Conservation (phyloP, 2,888 invertebrate species). For the Ormyrus pomaceus region DNA sequence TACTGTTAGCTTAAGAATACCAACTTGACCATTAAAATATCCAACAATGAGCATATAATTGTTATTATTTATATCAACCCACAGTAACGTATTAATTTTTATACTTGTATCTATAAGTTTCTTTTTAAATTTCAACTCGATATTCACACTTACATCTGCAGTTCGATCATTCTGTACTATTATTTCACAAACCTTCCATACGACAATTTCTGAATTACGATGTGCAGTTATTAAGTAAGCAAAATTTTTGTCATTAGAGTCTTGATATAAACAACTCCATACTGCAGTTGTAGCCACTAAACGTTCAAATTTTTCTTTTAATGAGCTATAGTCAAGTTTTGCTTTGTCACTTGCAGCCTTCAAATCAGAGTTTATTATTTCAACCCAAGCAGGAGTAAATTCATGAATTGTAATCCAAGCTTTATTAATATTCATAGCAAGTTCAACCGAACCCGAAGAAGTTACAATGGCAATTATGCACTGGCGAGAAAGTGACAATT, state of each 20-base stretch:
- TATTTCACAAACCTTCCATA: conserved; percentile 66
- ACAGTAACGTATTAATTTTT: conserved; percentile 64
- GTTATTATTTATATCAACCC: conserved; percentile 61
- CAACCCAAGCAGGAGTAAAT: conserved; percentile 61
- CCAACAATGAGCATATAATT: conserved; percentile 65
- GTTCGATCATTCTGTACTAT: conserved; percentile 36
- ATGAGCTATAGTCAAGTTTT: not conserved
- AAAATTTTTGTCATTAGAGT: conserved; percentile 54
- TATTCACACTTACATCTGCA: conserved; percentile 20
- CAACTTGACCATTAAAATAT: conserved; percentile 67
- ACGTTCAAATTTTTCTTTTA: conserved; percentile 59
- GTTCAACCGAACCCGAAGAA: conserved; percentile 66
- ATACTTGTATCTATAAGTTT: conserved; percentile 50
- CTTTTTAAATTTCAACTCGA: conserved; percentile 54
- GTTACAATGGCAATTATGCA: conserved; percentile 68
- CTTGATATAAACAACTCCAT: conserved; percentile 67
- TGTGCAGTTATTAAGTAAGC: conserved; percentile 68
- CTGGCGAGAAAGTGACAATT: conserved; percentile 63
- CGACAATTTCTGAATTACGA: conserved; percentile 65
- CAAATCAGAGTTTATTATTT: conserved; percentile 57
- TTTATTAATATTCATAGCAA: conserved; percentile 63
- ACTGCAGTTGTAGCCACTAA: conserved; percentile 65
- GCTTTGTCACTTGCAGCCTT: conserved; percentile 10
- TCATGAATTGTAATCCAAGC: conserved; percentile 68
- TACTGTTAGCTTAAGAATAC: conserved; percentile 60